A percentile compares a stretch with the other conserved stretches of the same genome.
Evolutionary conservation across 2,888 invertebrate species (phyloP).

Genomic region (Cataglyphis rosenhaueri): DNA sequence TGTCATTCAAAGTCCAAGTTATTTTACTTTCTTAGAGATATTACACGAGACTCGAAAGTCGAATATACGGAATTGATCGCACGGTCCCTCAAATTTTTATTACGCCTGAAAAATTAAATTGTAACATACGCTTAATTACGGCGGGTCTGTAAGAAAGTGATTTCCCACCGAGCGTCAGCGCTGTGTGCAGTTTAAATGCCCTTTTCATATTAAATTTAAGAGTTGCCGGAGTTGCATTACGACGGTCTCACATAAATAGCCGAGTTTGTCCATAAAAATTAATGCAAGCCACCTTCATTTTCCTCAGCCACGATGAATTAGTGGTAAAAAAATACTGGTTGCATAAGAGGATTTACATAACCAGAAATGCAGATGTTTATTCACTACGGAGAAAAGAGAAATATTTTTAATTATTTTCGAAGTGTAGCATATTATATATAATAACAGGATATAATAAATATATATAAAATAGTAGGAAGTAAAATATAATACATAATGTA

Average conservation of each 20-base stretch:
- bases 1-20: background rate
- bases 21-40: background rate
- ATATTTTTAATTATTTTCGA: background rate
- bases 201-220: constrained; percentile 49
- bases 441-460: no score
- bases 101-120: constrained; percentile 27
- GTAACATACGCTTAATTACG: background rate
- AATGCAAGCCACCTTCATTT: constrained; percentile 35
- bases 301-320: constrained; percentile 19
- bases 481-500: background rate
- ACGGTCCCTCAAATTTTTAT: constrained; percentile 8
- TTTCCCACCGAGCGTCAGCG: background rate
- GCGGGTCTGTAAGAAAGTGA: constrained; percentile 5
- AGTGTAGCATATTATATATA: background rate
- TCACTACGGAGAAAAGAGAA: background rate
- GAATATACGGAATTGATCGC: constrained; percentile 1
- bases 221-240: constrained; percentile 37
- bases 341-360: background rate
- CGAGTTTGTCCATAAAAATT: constrained; percentile 5
- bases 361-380: constrained; percentile 2
- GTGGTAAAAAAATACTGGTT: constrained; percentile 23
- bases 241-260: constrained; percentile 13
- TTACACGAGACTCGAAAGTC: background rate
- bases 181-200: constrained; percentile 15
- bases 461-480: background rate